A percentile compares a stretch with the other conserved stretches of the same genome.
phyloP scores from a whole-genome alignment of 2,113 vertebrate species.

The Plectropomus leopardus region DNA sequence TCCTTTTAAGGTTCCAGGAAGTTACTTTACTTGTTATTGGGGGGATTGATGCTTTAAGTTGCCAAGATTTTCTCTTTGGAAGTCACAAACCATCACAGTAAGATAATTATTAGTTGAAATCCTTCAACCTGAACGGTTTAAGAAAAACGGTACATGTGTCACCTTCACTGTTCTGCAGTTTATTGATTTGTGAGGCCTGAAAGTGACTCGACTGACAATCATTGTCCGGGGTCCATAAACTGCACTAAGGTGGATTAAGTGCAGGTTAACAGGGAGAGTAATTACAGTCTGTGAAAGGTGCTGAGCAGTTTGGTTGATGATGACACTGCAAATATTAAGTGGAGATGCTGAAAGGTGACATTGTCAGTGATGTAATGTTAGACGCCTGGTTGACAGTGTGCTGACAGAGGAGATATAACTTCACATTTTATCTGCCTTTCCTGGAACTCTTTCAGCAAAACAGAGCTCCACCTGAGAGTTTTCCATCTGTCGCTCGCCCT shows the following conservation, averaged over 20 bases:
- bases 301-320: slow-evolving; percentile 64
- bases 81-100: slow-evolving; percentile 33
- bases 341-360: slow-evolving; percentile 70
- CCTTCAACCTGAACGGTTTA: slow-evolving; percentile 37
- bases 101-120: slow-evolving; percentile 51
- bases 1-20: neutral
- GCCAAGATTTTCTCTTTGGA: slow-evolving; percentile 22
- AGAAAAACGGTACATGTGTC: slow-evolving; percentile 54
- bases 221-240: slow-evolving; percentile 74
- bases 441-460: slow-evolving; percentile 13
- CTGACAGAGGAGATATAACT: slow-evolving; percentile 42
- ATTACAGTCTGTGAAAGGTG: slow-evolving; percentile 64
- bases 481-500: slow-evolving; percentile 43
- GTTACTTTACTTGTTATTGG: neutral
- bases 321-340: slow-evolving; percentile 68
- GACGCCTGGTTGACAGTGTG: slow-evolving; percentile 48
- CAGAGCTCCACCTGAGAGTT: slow-evolving; percentile 32
- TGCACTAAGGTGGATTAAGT: slow-evolving; percentile 70
- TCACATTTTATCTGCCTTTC: slow-evolving; percentile 42
- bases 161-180: slow-evolving; percentile 62
- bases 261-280: slow-evolving; percentile 69
- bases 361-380: slow-evolving; percentile 63
- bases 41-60: neutral
- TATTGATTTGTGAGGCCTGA: slow-evolving; percentile 73
- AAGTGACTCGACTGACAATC: slow-evolving; percentile 69